phyloP scores from a whole-genome alignment of 1,140 invertebrate genomes.

The Drosophila pachea region DNA sequence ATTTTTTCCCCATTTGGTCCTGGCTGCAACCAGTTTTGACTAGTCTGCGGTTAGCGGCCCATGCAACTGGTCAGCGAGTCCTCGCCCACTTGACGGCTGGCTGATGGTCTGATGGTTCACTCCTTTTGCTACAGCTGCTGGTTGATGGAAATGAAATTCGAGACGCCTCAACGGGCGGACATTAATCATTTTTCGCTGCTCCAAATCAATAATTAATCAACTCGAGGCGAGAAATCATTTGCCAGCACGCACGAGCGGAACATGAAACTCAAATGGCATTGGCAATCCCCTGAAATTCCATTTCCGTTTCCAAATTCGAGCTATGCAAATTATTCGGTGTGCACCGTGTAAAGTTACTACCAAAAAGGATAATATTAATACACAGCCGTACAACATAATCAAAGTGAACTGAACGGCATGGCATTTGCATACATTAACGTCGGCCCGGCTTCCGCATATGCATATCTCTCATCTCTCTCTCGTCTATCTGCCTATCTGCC shows the following conservation, averaged over 20 bases:
- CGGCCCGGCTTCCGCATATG: conserved; percentile 18
- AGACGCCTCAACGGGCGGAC: conserved; percentile 25
- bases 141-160: conserved; percentile 16
- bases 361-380: conserved; percentile 69
- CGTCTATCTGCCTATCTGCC: conserved; percentile 4
- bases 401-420: conserved; percentile 50
- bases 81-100: conserved; percentile 11
- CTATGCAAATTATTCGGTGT: conserved; percentile 62
- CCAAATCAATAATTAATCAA: conserved; percentile 76
- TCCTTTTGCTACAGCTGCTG: conserved; percentile 9
- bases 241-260: conserved; percentile 29
- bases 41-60: conserved; percentile 22
- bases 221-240: conserved; percentile 65
- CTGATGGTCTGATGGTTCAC: too few relatives aligned
- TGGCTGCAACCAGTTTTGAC: conserved; percentile 25
- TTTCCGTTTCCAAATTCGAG: conserved; percentile 1
- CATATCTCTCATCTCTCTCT: conserved; percentile 2
- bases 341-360: conserved; percentile 62
- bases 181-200: conserved; percentile 48
- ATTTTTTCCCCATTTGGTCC: conserved; percentile 63
- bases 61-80: conserved; percentile 23
- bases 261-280: conserved; percentile 47
- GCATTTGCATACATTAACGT: conserved; percentile 74
- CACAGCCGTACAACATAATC: conserved; percentile 62
- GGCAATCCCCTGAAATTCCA: conserved; percentile 23